Evolutionary conservation across 2,797 vertebrate species (phyloP).

Genomic region (Cirrhinus mrigala): DNA sequence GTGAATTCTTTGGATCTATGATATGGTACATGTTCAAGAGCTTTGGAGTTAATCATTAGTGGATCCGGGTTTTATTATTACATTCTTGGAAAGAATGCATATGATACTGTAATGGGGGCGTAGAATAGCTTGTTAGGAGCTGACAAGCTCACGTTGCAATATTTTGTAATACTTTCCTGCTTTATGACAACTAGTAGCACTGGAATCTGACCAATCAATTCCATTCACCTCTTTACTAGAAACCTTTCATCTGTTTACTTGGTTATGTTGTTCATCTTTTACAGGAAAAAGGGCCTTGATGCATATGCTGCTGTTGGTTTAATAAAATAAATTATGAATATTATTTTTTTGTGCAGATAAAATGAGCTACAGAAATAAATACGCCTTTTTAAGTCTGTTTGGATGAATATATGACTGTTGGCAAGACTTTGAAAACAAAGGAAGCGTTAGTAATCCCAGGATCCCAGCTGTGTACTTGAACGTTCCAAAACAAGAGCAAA

Average conservation of each 20-base stretch:
- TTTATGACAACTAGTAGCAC: conserved; percentile 22
- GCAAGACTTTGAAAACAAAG: not conserved
- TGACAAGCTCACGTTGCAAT: conserved; percentile 22
- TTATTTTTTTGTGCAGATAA: not conserved
- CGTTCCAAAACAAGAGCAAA: conserved; percentile 5
- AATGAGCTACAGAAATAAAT: not conserved
- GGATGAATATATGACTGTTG: not conserved
- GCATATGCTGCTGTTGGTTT: conserved; percentile 71
- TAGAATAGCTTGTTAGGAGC: conserved; percentile 16
- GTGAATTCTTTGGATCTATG: conserved; percentile 31
- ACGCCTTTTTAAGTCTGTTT: not conserved
- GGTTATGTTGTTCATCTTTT: conserved; percentile 63
- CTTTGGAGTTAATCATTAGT: conserved; percentile 40
- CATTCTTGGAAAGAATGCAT: conserved; percentile 23
- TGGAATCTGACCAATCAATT: conserved; percentile 42
- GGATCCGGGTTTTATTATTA: conserved; percentile 25
- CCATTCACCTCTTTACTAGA: conserved; percentile 28
- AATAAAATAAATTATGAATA: conserved; percentile 70
- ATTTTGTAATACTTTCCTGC: conserved; percentile 34
- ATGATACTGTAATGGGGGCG: conserved; percentile 5
- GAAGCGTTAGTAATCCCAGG: not conserved
- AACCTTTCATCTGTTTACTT: conserved; percentile 36
- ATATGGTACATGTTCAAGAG: conserved; percentile 6
- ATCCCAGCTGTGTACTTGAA: not conserved
- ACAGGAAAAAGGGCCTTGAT: conserved; percentile 67